A percentile compares a stretch with the other conserved stretches of the same genome.
Evolutionary conservation across 2,888 invertebrate species (phyloP).

Genomic region (Thalpophila matura): DNA sequence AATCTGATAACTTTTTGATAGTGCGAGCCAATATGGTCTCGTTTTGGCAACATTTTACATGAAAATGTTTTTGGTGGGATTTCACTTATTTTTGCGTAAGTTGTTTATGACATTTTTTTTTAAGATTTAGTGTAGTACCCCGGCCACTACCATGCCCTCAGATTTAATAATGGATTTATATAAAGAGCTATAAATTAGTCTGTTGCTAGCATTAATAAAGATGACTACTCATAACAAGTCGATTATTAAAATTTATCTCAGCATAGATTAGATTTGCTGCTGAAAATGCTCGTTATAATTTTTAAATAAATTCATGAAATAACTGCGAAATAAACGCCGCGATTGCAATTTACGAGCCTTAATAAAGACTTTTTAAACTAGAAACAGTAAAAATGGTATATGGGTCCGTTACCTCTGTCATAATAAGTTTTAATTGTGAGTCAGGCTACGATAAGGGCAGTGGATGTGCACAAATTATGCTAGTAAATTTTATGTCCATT

Average conservation of each 20-base stretch:
- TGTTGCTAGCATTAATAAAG: conserved; percentile 8
- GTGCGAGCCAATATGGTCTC: too few species aligned
- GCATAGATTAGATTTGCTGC: conserved; percentile 16
- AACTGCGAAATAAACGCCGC: conserved; percentile 17
- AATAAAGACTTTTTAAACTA: conserved; percentile 55
- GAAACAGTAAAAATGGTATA: conserved; percentile 57
- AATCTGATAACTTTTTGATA: too few species aligned
- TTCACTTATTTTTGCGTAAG: too few species aligned
- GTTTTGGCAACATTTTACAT: too few species aligned
- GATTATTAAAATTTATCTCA: conserved; percentile 35
- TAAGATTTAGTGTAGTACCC: too few species aligned
- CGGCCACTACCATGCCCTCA: too few species aligned
- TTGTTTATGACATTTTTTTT: not conserved
- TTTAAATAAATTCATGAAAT: conserved; percentile 17
- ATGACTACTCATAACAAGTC: conserved; percentile 18
- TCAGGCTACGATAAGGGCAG: conserved; percentile 64
- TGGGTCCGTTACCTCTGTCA: conserved; percentile 62
- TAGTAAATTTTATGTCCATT: conserved; percentile 77
- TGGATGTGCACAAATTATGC: conserved; percentile 73
- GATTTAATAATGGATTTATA: not conserved
- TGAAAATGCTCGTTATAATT: conserved; percentile 18
- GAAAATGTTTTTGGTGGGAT: too few species aligned
- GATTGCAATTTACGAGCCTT: conserved; percentile 31
- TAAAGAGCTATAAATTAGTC: not conserved
- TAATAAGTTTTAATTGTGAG: conserved; percentile 76